Conservation (phyloP, 2,113 vertebrate genomes). For the Tursiops truncatus region DNA sequence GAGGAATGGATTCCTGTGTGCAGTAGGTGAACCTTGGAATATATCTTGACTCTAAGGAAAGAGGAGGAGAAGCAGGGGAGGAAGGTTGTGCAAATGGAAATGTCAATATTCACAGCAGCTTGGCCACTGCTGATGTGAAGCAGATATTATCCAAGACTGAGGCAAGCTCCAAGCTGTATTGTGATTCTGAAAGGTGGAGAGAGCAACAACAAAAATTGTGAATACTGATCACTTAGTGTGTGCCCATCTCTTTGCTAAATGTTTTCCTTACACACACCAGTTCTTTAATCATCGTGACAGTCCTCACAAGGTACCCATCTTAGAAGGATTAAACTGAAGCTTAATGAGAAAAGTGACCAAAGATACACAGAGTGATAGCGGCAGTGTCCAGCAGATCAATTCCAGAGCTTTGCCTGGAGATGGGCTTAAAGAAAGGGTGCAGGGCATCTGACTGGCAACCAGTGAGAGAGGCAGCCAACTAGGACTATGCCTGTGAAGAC, state of each 20-base stretch:
- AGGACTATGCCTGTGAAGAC: not conserved
- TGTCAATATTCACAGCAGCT: not conserved
- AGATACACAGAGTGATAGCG: too few species aligned
- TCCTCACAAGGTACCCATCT: not conserved
- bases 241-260: not conserved
- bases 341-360: not conserved
- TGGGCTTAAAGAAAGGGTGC: not conserved
- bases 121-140: not conserved
- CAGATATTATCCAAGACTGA: not conserved
- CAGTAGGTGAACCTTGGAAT: not conserved
- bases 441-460: not conserved
- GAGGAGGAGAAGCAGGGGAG: not conserved
- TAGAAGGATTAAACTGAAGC: not conserved
- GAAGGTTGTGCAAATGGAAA: not conserved
- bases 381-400: not conserved
- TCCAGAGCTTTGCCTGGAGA: not conserved
- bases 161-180: not conserved
- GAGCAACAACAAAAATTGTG: not conserved
- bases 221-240: not conserved
- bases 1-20: not conserved
- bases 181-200: not conserved
- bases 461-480: not conserved
- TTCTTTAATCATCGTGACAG: not conserved
- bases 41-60: not conserved
- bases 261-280: not conserved